Base-by-base conservation (phyloP, 2,797 vertebrate species). In the Poecilia picta region DNA sequence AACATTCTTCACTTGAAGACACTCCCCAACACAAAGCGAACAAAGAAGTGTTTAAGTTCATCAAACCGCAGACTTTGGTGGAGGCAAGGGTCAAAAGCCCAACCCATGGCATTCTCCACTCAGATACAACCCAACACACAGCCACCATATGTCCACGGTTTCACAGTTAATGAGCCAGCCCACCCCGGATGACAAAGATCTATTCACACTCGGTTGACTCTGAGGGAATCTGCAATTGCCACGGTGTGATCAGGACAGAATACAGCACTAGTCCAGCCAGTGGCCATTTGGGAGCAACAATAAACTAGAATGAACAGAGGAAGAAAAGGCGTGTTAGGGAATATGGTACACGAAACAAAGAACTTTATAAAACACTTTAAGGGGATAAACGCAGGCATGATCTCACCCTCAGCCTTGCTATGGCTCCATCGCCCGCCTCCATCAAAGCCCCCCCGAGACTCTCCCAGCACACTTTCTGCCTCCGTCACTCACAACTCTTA, bases 21-120 rank as follows among this genome's bases (percentile, higher is more conserved):
- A 83, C 90, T 83, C 80, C 85, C 81, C 79, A 59, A 73, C 83
- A 85, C 78, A 88, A 73, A 81, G 77, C 8, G 15, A 82, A 93
- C 90, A 93, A 94, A 94, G 83, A 94, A 92, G 93, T 96, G 95
- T 95, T 96, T 96, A 95, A 96, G 91, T 94, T 94, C 84, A 96
- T 95, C 91, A 93, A 81, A 76, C 89, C 74, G 18, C 86, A 92
- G 90, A 93, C 89, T 84, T 83, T 11, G 75, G 73, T 88, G 83
- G 90, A 73, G 45, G 82, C 77, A 12, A 33, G 88, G 95, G 95
- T 96, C 93, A 93, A 76, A 87, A 87, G 89, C 89, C 93, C 94
- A 85, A 80, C 95, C 95, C 93, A 90, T 47, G 3, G 86, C 89
- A 94, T 95, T 95, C 94, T 94, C 90, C 43, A 74, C 83, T 87